Evolutionary conservation across 2,797 vertebrate genomes (phyloP), one percentile per base, ranked within the genome.

Genomic region (Poeciliopsis presidionis): DNA sequence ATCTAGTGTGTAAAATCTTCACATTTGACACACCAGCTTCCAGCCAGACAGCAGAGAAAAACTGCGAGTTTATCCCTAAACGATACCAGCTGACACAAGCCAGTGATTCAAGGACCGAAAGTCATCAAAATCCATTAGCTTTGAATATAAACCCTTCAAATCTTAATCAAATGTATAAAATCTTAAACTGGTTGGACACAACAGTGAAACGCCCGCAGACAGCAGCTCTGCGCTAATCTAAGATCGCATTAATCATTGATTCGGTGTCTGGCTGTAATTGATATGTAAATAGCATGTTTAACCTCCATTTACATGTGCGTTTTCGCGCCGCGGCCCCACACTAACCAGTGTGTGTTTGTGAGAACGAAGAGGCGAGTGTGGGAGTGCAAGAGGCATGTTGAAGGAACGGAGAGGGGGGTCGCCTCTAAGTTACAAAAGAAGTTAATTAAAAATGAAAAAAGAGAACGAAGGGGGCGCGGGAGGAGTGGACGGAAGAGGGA

Each of bases 371-470:
- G 79, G 86, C 0, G 61, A 84, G 87, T 89, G 92, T 87, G 88
- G 84, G 92, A 86, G 90, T 79, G 88, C 81, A 87, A 77, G 91
- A 92, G 89, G 90, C 87, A 87, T 86, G 88, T 87, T 84, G 90
- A 51, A 81, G 87, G 77, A 65, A 22, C 49, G 84, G 33, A 2
- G 28, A 41, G 74, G 89, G 85, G 82, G 83, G 84, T 84, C 7
- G 87, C 85, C 76, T 87, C 84, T 88, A 91, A 93, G 89, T 93
- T 93, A 94, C 92, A 94, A 94, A 94, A 94, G 92, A 94, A 94
- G 93, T 94, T 93, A 94, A 94, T 94, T 94, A 94, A 93, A 93
- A 93, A 93, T 91, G 88, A 93, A 93, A 91, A 94, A 91, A 90
- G 82, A 81, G 83, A 84, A 76, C 1, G 77, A 65, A 82, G 57